Conservation (phyloP, 1,140 invertebrate genomes). For the Eupristina koningsbergeri region DNA sequence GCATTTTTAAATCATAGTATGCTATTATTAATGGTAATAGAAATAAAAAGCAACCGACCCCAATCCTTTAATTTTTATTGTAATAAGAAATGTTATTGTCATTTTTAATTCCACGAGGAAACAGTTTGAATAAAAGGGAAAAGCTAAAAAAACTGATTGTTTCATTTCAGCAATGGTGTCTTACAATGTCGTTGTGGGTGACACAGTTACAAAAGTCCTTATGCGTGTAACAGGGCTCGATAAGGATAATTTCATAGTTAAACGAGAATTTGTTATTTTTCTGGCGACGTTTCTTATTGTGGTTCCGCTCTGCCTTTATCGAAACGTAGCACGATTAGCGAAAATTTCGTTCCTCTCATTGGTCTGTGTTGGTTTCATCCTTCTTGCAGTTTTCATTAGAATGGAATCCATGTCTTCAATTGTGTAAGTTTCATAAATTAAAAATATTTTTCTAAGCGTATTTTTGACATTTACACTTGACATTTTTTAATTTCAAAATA, state of each 20-base stretch:
- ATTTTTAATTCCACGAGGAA: no score
- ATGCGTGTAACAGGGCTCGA: conserved; percentile 77
- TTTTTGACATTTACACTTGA: no score
- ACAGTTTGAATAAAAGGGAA: no score
- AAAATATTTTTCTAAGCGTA: neutral
- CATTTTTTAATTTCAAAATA: no score
- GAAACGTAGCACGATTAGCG: conserved; percentile 84
- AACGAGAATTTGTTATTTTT: conserved; percentile 84
- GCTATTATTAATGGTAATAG: no score
- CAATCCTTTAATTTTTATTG: no score
- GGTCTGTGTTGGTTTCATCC: conserved; percentile 83
- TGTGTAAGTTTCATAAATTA: conserved; percentile 75
- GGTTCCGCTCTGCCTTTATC: conserved; percentile 87
- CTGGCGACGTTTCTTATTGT: conserved; percentile 84
- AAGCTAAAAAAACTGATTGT: no score
- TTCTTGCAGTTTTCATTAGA: conserved; percentile 81
- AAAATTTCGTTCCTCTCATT: conserved; percentile 87
- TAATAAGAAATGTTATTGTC: no score
- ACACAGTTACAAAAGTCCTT: conserved; percentile 89
- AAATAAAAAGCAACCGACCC: no score
- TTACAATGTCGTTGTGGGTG: conserved; percentile 92
- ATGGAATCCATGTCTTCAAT: conserved; percentile 75
- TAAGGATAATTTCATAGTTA: conserved; percentile 75
- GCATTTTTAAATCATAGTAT: no score
- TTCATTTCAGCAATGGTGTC: conserved; percentile 86